These are phyloP conservation scores for Silvanus unidentatus DNA, from an alignment of 2,888 invertebrate genomes.

Conservation along the genomic window DNA sequence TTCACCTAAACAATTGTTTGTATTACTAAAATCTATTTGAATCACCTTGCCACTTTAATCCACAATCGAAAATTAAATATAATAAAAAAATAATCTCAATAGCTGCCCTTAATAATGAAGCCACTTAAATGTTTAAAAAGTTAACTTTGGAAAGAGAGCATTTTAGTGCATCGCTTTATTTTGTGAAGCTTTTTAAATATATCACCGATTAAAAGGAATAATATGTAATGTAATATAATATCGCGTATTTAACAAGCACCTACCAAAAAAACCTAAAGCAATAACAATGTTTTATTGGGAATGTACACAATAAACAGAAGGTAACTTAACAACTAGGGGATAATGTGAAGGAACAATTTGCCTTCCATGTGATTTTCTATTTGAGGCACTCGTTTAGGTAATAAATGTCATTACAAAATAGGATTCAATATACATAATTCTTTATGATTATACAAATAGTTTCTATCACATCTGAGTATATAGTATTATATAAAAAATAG, in stretches of 20 bases:
- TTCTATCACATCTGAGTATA: too few relatives aligned
- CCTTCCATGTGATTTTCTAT: constrained; percentile 16
- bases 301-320: constrained; percentile 16
- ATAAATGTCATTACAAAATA: constrained; percentile 4
- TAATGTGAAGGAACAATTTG: constrained; percentile 31
- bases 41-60: constrained; percentile 29
- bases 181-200: too few relatives aligned
- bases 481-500: too few relatives aligned
- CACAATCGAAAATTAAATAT: constrained; percentile 11
- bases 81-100: neutral
- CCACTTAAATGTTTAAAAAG: too few relatives aligned
- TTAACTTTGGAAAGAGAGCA: too few relatives aligned
- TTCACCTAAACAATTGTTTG: constrained; percentile 26
- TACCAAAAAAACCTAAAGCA: constrained; percentile 15
- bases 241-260: constrained; percentile 14
- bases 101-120: too few relatives aligned
- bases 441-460: too few relatives aligned
- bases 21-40: too few relatives aligned
- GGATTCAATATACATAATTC: too few relatives aligned
- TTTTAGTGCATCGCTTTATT: too few relatives aligned
- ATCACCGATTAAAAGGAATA: too few relatives aligned
- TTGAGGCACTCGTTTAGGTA: constrained; percentile 34
- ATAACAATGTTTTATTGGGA: neutral
- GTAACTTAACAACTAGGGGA: constrained; percentile 26
- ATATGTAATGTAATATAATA: too few relatives aligned